Evolutionary conservation across 2,888 invertebrate species (phyloP).

Genomic region (Cotesia congregata): DNA sequence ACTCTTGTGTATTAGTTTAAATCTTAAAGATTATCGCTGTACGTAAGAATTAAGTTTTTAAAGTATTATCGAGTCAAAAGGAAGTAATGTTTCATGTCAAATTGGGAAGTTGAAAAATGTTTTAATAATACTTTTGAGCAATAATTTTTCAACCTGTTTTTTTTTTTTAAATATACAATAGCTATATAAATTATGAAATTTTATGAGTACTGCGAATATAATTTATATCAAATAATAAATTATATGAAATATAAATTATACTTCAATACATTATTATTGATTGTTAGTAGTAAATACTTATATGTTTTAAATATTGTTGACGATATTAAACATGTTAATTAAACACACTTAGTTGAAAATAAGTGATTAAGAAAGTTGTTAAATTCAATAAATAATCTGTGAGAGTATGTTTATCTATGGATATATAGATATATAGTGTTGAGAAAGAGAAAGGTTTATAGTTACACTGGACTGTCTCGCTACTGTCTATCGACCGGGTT

Average conservation of each 20-base stretch:
- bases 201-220: background rate
- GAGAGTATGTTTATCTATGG: background rate
- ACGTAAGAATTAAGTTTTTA: background rate
- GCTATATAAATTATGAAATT: background rate
- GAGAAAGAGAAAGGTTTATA: slow-evolving; percentile 28
- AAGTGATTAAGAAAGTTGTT: slow-evolving; percentile 19
- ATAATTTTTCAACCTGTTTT: background rate
- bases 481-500: slow-evolving; percentile 26
- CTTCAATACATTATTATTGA: background rate
- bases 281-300: background rate
- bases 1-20: background rate
- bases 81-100: background rate
- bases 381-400: slow-evolving; percentile 6
- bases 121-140: background rate
- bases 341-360: slow-evolving; percentile 17
- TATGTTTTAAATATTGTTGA: slow-evolving; percentile 3
- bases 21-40: background rate
- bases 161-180: background rate
- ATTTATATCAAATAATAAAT: background rate
- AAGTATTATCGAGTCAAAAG: background rate
- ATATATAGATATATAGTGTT: background rate
- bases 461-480: slow-evolving; percentile 24
- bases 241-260: background rate
- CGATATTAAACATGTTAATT: slow-evolving; percentile 14
- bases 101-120: background rate